A percentile compares a stretch with the other conserved stretches of the same genome.
These are phyloP conservation scores for human (Homo sapiens) DNA, from an alignment of 2,113 vertebrate genomes.

Conservation along the genomic window GRCh38 chr6:36769501-36770000, in stretches of 20 bases:
- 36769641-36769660: fast-evolving
- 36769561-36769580: neutral
- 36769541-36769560: neutral
- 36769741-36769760: neutral
- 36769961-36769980: neutral
- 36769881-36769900: neutral
- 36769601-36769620: neutral
- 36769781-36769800: neutral
- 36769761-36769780: fast-evolving
- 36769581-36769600: neutral
- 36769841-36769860: neutral
- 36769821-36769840: neutral
- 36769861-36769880: neutral
- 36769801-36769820: neutral
- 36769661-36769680: neutral
- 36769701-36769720: neutral
- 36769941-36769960: neutral
- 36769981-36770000: neutral
- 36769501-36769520: neutral
- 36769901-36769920: neutral
- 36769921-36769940: neutral
- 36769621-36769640: fast-evolving
- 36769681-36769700: neutral
- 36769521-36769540: neutral
- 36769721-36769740: neutral